Percentiles rank a stretch among this genome's conserved stretches.
Conservation (phyloP, 2,888 invertebrate genomes). For the Patella pellucida region DNA sequence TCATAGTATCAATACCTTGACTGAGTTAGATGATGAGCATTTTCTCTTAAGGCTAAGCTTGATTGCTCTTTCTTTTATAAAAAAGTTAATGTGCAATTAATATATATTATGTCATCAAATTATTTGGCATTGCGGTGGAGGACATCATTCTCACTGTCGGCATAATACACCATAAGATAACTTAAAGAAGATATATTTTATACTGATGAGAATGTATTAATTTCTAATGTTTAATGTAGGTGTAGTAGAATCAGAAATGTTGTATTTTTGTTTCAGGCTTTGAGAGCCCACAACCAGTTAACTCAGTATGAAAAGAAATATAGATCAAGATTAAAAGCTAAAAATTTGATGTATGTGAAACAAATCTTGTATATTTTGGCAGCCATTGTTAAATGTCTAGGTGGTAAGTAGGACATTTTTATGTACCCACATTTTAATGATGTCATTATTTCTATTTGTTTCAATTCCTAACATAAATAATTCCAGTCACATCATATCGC, state of each 20-base stretch:
- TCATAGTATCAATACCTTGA: too few relatives aligned
- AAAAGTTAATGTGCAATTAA: too few relatives aligned
- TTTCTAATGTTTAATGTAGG: too few relatives aligned
- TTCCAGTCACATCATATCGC: slow-evolving; percentile 13
- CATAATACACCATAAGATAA: too few relatives aligned
- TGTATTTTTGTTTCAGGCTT: slow-evolving; percentile 39
- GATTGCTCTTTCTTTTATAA: too few relatives aligned
- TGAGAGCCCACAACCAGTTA: slow-evolving; percentile 68
- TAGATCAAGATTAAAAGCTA: slow-evolving; percentile 79
- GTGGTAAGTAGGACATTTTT: slow-evolving; percentile 43
- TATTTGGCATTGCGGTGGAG: neutral
- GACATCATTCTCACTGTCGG: neutral
- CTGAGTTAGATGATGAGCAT: too few relatives aligned
- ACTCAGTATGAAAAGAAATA: slow-evolving; percentile 66
- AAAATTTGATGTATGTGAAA: slow-evolving; percentile 84
- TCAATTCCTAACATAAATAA: neutral
- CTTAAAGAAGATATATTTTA: too few relatives aligned
- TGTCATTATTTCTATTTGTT: neutral
- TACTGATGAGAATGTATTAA: too few relatives aligned
- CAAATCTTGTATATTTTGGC: slow-evolving; percentile 85
- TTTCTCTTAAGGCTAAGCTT: too few relatives aligned
- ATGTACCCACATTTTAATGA: neutral
- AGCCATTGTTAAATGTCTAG: slow-evolving; percentile 57
- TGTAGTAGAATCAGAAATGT: too few relatives aligned
- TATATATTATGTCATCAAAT: neutral